phyloP scores from a whole-genome alignment of 2,113 vertebrate species.

The Chloebia gouldiae region DNA sequence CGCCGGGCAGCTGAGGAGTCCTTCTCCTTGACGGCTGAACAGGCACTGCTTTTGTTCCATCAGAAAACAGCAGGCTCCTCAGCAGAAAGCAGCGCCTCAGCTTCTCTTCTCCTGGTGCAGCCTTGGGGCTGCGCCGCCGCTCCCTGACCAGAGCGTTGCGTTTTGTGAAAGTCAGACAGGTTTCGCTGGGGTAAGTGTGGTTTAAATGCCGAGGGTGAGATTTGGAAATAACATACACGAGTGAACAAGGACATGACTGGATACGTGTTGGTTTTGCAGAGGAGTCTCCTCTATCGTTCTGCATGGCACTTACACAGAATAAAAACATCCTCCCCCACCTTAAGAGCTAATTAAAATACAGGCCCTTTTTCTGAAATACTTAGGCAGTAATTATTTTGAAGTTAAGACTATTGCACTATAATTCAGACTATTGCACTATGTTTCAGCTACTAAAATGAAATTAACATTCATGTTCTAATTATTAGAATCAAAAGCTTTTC shows the following conservation, averaged over 20 bases:
- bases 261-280: not conserved
- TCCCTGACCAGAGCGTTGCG: not conserved
- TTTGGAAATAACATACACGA: not conserved
- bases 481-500: not conserved
- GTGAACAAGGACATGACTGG: not conserved
- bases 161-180: not conserved
- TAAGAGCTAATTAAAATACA: not conserved
- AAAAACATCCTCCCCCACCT: fast-evolving
- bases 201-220: not conserved
- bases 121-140: not conserved
- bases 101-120: not conserved
- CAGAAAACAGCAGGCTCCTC: not conserved
- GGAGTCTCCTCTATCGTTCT: not conserved
- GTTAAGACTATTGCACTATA: not conserved
- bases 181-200: not conserved
- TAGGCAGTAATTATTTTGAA: not conserved
- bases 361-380: not conserved
- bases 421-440: not conserved
- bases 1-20: fast-evolving
- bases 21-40: too few species aligned
- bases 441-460: not conserved
- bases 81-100: not conserved
- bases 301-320: not conserved
- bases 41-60: not conserved
- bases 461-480: too few species aligned